Conservation (phyloP, 35 echinoderm and acorn worm species). For the Apostichopus japonicus region DNA sequence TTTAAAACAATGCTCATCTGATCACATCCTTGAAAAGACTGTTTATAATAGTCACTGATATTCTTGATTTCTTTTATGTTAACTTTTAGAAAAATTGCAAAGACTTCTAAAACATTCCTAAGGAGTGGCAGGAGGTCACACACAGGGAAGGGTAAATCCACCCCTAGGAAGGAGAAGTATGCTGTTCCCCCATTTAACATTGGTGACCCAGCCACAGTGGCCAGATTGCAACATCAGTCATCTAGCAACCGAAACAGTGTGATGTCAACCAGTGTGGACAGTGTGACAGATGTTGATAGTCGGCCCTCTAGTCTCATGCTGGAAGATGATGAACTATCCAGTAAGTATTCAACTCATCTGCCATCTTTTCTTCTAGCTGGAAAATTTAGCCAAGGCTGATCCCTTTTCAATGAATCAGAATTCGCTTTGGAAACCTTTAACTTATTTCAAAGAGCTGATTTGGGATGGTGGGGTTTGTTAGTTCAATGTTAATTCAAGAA, state of each 20-base stretch:
- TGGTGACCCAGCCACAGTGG: constrained; percentile 32
- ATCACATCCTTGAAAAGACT: too few species aligned
- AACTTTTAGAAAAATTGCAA: constrained; percentile 85
- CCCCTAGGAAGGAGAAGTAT: constrained; percentile 74
- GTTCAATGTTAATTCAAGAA: too few species aligned
- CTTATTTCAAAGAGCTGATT: too few species aligned
- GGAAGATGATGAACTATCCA: constrained; percentile 88
- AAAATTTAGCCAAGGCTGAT: too few species aligned
- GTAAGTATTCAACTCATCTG: constrained; percentile 53
- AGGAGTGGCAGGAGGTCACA: constrained; percentile 31
- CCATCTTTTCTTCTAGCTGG: too few species aligned
- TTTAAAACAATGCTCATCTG: too few species aligned
- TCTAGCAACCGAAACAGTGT: constrained; percentile 58
- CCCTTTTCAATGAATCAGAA: too few species aligned
- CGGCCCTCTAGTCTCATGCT: constrained; percentile 82
- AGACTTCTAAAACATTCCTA: constrained; percentile 82
- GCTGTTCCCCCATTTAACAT: constrained; percentile 53
- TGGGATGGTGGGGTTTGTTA: too few species aligned
- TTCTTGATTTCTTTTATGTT: too few species aligned
- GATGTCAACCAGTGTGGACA: constrained; percentile 62
- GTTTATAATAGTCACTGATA: too few species aligned
- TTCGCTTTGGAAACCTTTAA: too few species aligned
- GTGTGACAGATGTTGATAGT: constrained; percentile 74
- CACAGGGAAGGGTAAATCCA: constrained; percentile 38
- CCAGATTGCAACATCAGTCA: constrained; percentile 45